These are phyloP conservation scores for Corvus hawaiiensis DNA, from an alignment of 2,113 vertebrate species.

Conservation along the genomic window DNA sequence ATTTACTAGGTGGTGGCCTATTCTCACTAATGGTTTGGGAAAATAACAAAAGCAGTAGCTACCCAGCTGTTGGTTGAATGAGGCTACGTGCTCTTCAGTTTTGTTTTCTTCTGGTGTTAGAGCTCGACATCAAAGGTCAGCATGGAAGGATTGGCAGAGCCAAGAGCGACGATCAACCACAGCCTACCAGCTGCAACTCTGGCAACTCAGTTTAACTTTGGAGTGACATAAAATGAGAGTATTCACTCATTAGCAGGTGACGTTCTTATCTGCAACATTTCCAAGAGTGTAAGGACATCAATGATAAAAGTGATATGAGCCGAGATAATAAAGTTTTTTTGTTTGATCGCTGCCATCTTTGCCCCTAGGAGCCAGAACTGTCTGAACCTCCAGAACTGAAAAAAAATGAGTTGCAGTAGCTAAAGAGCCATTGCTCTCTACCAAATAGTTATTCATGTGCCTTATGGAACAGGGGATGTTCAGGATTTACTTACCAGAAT, in stretches of 20 bases:
- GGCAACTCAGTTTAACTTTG: background rate
- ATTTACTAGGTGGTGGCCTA: background rate
- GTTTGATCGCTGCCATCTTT: background rate
- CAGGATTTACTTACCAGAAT: background rate
- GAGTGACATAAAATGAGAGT: background rate
- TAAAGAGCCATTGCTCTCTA: background rate
- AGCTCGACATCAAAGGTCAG: background rate
- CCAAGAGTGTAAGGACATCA: background rate
- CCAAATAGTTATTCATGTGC: background rate
- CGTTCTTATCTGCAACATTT: background rate
- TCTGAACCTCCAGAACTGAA: background rate
- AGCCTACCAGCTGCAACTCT: background rate
- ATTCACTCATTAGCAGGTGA: background rate
- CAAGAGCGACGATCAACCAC: background rate
- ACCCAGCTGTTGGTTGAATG: background rate
- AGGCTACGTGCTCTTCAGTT: background rate
- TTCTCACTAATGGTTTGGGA: background rate
- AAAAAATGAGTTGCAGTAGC: background rate
- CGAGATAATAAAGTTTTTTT: background rate
- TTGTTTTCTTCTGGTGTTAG: background rate
- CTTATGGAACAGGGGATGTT: background rate
- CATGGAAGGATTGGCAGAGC: background rate
- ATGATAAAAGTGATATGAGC: background rate
- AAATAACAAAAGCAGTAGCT: background rate
- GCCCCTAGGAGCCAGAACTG: background rate